Evolutionary conservation across 2,888 invertebrate genomes (phyloP).

Genomic region (Noctua janthina): DNA sequence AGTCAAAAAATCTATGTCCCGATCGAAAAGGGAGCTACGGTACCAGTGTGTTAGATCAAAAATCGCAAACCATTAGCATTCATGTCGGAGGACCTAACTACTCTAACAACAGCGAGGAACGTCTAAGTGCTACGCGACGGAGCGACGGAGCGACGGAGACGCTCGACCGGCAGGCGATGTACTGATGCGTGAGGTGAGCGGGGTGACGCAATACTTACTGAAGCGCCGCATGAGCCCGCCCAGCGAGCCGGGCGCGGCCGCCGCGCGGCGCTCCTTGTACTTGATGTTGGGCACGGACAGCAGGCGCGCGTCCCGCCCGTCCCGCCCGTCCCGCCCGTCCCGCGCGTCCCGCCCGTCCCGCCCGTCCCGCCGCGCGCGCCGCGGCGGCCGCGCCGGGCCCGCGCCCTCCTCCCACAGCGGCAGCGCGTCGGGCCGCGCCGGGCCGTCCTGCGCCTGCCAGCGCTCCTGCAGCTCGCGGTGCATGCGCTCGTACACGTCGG

Average conservation of each 20-base stretch:
- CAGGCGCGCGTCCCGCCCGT: constrained; percentile 91
- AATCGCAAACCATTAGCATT: constrained; percentile 87
- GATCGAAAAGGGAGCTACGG: constrained; percentile 77
- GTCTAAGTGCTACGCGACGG: constrained; percentile 76
- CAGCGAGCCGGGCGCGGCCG: constrained; percentile 89
- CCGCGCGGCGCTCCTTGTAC: constrained; percentile 89
- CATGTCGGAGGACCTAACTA: constrained; percentile 82
- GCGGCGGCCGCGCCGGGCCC: constrained; percentile 78
- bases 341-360: constrained; percentile 15
- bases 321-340: constrained; percentile 90
- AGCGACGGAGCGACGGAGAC: constrained; percentile 57
- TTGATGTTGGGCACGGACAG: constrained; percentile 95
- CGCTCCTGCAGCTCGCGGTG: constrained; percentile 86
- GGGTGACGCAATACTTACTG: constrained; percentile 93
- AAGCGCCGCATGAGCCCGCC: constrained; percentile 95
- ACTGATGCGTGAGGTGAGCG: constrained; percentile 69
- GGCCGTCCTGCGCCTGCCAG: constrained; percentile 79
- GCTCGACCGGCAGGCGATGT: constrained; percentile 67
- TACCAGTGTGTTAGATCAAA: constrained; percentile 78
- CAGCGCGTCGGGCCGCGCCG: constrained; percentile 88
- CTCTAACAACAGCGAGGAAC: constrained; percentile 79
- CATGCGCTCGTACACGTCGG: constrained; percentile 85
- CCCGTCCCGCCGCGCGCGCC: constrained; percentile 70
- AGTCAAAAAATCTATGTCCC: constrained; percentile 77
- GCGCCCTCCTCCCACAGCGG: constrained; percentile 74